Conservation (phyloP, 1,140 invertebrate species). For the Hycleus phaleratus region DNA sequence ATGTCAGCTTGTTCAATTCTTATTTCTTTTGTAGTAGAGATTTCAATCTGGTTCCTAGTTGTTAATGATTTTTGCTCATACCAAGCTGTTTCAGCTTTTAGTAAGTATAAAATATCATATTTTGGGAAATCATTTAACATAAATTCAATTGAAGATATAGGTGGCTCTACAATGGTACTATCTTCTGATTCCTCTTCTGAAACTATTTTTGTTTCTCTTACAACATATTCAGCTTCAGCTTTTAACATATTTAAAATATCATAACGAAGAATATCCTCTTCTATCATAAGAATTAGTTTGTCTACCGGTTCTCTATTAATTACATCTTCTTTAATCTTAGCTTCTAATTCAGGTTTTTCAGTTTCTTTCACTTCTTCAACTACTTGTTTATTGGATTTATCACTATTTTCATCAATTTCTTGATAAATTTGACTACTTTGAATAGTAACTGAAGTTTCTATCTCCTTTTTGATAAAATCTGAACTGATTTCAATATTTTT, state of each 20-base stretch:
- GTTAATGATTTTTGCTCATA: slow-evolving; percentile 10
- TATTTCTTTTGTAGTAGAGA: too few species aligned
- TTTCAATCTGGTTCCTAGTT: too few species aligned
- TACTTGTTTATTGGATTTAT: not conserved
- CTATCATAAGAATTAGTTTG: not conserved
- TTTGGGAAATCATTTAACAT: not conserved
- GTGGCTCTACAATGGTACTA: not conserved
- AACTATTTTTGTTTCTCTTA: not conserved
- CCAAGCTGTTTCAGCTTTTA: slow-evolving; percentile 15
- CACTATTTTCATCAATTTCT: not conserved
- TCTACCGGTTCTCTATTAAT: not conserved
- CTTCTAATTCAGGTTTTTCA: not conserved
- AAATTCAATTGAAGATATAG: not conserved
- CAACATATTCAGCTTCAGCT: slow-evolving; percentile 1
- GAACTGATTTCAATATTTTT: too few species aligned
- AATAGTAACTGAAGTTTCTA: too few species aligned
- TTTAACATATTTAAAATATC: not conserved
- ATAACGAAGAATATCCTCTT: slow-evolving; percentile 2
- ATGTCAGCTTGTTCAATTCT: too few species aligned
- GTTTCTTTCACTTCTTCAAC: not conserved
- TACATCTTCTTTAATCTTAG: not conserved
- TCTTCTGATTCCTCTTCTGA: slow-evolving; percentile 2
- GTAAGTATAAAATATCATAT: slow-evolving; percentile 12
- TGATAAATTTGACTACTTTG: not conserved
- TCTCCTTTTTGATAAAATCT: too few species aligned